Evolutionary conservation across 2,888 invertebrate genomes (phyloP), one percentile per base, ranked within the genome.

Genomic region (Arenicola marina): DNA sequence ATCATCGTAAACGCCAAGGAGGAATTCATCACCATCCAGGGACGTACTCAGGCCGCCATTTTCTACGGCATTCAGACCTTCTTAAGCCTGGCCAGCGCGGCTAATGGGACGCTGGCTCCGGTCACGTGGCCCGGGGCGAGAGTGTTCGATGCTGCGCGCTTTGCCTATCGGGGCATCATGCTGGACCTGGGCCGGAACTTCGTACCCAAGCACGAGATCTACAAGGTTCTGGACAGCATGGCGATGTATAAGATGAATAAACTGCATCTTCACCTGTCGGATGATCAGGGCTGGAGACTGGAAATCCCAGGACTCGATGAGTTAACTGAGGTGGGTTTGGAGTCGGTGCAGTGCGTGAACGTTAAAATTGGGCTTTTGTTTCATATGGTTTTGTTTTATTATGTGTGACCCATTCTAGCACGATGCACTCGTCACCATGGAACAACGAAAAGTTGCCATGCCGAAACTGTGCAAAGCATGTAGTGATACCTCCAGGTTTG

Each of bases 201-300:
- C 62, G 71, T 74, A 32, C 45, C 43, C 11, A 59, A 51, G 46
- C 31, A 54, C 2, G 38, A 29, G 2, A 7, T 57, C 31, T 46
- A 11, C 18, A 71, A 71, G 7, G 64, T 77, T 2, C 58, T 81
- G 26, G 73, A 77, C 28, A 65, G 67, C 2, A 78, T 81, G 78
- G 69, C 76, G 0, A 70, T 69, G 69, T 81, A 79, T 67, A 81
- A 80, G 61, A 59, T 81, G 64, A 80, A 80, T 67, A 75, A 70
- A 48, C 66, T 81, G 1, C 78, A 79, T 62, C 67, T 80, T 3
- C 81, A 80, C 67, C 61, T 81, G 26, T 68, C 78, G 1, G 81
- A 81, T 38, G 81, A 81, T 63, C 78, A 80, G 61, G 80, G 77
- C 0, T 80, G 80, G 80, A 62, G 80, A 31, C 61, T 81, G 0